Evolutionary conservation across 2,113 vertebrate species (phyloP), one percentile per base, ranked within the genome.

Genomic region (Cinclus cinclus): DNA sequence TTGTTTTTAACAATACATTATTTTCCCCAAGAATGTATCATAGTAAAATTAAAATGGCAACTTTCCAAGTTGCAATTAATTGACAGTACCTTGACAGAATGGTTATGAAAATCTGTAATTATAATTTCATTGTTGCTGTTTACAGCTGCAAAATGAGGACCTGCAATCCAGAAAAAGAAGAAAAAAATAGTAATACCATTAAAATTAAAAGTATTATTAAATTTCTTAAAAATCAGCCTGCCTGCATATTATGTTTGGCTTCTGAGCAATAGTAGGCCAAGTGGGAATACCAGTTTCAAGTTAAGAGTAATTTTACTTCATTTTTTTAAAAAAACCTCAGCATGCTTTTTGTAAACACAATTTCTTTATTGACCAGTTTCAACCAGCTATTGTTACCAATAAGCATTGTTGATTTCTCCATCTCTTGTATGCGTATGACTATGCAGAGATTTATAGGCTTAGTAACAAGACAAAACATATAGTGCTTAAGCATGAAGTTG

Each of bases 51-150:
- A 67, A 92, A 93, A 60, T 27, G 20, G 31, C 35, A 90, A 25
- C 50, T 63, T 93, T 50, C 19, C 16, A 87, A 79, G 49, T 46
- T 91, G 41, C 46, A 37, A 77, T 70, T 83, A 79, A 74, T n/a
- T 93, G 70, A 87, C 65, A 96, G 76, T 98, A 99, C 99, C 99
- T 99, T 99, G 87, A 99, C 99, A 84, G 99, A 99, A 97, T 99
- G 99, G 96, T 99, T 99, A 97, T 99, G 99, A 97, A 99, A 99
- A 97, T 99, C 99, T 20, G 99, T 99, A 84, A 99, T 96, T 68
- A 99, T 99, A 88, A 99, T 99, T 98, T 99, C 99, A 97, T 99
- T 99, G 97, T 99, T 99, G 98, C 98, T 99, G 97, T 99, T 99
- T 81, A 99, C 98, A 89, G 99, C 99, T 97, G 99, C 99, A 98